Evolutionary conservation across 2,797 vertebrate genomes (phyloP).

Genomic region (Enteromius trimaculatus): DNA sequence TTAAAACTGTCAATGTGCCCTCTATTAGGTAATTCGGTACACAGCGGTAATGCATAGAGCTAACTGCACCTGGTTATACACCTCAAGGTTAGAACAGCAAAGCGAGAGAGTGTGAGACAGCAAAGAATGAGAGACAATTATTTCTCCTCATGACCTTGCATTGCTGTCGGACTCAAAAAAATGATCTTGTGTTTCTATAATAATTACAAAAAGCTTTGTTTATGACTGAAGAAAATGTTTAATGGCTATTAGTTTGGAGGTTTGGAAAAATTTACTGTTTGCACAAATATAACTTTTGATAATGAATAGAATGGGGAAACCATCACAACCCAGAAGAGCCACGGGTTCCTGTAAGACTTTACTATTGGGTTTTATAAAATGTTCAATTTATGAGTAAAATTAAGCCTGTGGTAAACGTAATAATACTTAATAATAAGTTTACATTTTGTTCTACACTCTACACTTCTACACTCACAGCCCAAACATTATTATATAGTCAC

Average conservation of each 20-base stretch:
- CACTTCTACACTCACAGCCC: too few relatives aligned
- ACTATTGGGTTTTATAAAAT: too few relatives aligned
- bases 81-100: constrained; percentile 30
- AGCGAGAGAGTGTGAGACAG: neutral
- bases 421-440: too few relatives aligned
- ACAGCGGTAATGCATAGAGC: constrained; percentile 26
- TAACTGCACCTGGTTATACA: constrained; percentile 19
- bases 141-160: constrained; percentile 6
- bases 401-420: too few relatives aligned
- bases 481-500: too few relatives aligned
- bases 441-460: too few relatives aligned
- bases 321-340: too few relatives aligned
- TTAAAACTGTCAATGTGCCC: constrained; percentile 58
- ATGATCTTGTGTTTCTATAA: neutral
- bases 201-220: neutral
- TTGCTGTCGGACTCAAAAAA: neutral
- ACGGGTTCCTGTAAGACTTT: too few relatives aligned
- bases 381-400: too few relatives aligned
- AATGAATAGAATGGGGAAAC: neutral
- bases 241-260: neutral
- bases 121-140: neutral
- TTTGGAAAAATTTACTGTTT: too few relatives aligned
- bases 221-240: neutral
- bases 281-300: neutral
- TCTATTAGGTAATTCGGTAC: constrained; percentile 34